Evolutionary conservation across 2,797 vertebrate genomes (phyloP).

Genomic region (Phylloscopus collybita): DNA sequence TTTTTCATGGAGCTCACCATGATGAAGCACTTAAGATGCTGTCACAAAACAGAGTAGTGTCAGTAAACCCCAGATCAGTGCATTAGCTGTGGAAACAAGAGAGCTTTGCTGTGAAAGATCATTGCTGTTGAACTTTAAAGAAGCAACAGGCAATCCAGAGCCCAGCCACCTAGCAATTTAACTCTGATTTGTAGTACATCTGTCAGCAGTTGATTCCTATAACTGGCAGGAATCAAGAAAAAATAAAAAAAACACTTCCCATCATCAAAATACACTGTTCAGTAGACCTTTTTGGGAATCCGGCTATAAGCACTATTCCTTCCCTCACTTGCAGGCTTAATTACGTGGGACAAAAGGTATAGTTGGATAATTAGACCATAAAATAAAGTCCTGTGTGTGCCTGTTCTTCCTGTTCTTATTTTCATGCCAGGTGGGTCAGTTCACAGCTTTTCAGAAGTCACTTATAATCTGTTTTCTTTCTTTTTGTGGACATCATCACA

Average conservation of each 20-base stretch:
- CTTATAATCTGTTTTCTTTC: background rate
- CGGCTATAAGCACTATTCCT: background rate
- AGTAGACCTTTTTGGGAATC: background rate
- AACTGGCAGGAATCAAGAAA: background rate
- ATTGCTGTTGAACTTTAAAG: background rate
- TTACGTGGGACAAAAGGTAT: background rate
- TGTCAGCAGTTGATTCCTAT: background rate
- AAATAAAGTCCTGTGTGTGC: background rate
- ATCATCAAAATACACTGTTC: background rate
- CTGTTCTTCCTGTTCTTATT: background rate
- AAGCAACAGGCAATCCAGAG: background rate
- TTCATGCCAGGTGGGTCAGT: background rate
- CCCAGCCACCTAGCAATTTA: background rate
- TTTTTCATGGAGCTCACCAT: background rate
- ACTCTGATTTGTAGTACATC: background rate
- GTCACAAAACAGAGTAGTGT: background rate
- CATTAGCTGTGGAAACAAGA: background rate
- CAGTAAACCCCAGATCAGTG: background rate
- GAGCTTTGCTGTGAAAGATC: background rate
- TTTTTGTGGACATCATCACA: background rate
- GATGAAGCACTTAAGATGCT: background rate
- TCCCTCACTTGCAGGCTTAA: background rate
- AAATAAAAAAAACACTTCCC: background rate
- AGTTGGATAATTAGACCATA: conserved; percentile 31
- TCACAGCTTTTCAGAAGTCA: background rate